Percentiles rank a stretch among this genome's conserved stretches.
phyloP scores from a whole-genome alignment of 2,113 vertebrate species.

The Calypte anna region DNA sequence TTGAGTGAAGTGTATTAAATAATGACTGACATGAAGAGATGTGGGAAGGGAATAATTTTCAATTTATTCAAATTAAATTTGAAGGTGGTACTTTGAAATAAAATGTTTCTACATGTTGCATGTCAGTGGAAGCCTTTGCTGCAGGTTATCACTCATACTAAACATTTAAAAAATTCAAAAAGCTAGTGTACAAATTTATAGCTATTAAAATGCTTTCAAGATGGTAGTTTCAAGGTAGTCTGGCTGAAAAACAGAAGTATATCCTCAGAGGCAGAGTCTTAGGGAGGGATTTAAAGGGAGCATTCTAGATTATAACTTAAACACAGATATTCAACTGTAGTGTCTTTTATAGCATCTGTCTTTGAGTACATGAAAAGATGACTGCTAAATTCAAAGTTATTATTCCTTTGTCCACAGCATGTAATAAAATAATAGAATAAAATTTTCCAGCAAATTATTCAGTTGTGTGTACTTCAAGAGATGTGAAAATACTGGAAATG shows the following conservation, averaged over 20 bases:
- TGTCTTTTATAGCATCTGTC: neutral
- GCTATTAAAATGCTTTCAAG: neutral
- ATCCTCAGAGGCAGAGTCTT: neutral
- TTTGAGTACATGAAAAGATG: neutral
- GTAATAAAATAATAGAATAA: neutral
- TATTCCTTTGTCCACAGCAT: neutral
- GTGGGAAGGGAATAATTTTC: neutral
- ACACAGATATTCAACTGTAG: neutral
- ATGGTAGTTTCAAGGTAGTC: neutral
- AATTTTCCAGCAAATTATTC: neutral
- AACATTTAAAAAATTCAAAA: neutral
- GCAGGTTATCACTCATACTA: neutral
- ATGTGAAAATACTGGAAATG: neutral
- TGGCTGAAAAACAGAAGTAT: neutral
- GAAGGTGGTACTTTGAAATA: neutral
- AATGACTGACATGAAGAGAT: neutral
- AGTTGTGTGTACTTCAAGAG: neutral
- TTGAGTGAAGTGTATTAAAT: neutral
- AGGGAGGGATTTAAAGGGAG: neutral
- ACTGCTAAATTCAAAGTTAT: neutral
- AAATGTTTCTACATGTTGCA: neutral
- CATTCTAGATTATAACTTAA: neutral
- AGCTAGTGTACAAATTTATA: neutral
- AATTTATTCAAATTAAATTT: neutral
- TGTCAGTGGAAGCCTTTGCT: neutral